Percentiles rank a stretch among this genome's conserved stretches.
Conservation (phyloP, 2,113 vertebrate genomes). For the Perca fluviatilis region DNA sequence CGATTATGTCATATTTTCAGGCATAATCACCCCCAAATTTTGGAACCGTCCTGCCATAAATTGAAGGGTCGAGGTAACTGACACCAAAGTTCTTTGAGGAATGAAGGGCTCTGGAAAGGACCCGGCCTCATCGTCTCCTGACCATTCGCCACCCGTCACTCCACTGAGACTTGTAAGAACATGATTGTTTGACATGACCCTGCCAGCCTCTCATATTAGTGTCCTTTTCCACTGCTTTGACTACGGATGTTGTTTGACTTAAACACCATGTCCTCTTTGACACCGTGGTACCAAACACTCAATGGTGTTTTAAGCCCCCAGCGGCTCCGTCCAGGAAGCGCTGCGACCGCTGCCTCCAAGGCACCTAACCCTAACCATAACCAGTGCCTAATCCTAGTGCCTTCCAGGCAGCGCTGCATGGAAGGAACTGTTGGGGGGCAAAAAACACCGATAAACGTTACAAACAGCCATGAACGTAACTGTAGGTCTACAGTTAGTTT, state of each 20-base stretch:
- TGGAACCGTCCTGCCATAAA: neutral
- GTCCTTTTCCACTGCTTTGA: slow-evolving; percentile 27
- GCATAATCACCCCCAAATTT: neutral
- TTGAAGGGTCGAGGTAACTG: neutral
- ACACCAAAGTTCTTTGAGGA: neutral
- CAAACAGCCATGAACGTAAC: slow-evolving; percentile 17
- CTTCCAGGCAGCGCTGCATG: too few relatives aligned
- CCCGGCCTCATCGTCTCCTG: slow-evolving; percentile 10
- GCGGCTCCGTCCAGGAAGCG: too few relatives aligned
- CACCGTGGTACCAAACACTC: neutral
- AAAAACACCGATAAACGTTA: neutral
- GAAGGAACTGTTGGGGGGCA: too few relatives aligned
- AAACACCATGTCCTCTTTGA: slow-evolving; percentile 38
- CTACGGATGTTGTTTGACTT: slow-evolving; percentile 61
- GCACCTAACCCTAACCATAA: too few relatives aligned
- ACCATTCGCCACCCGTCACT: slow-evolving; percentile 31
- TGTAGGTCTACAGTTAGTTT: neutral
- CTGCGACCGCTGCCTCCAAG: too few relatives aligned
- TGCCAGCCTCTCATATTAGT: slow-evolving; percentile 10
- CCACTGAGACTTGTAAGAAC: slow-evolving; percentile 47
- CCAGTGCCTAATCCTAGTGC: too few relatives aligned
- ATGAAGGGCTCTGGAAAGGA: neutral
- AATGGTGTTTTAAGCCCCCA: too few relatives aligned
- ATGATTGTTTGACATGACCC: slow-evolving; percentile 53
- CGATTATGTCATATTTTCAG: neutral